Percentiles rank a stretch among this genome's conserved stretches.
Conservation (phyloP, 2,797 vertebrate genomes). For the Psittacula derbiana region DNA sequence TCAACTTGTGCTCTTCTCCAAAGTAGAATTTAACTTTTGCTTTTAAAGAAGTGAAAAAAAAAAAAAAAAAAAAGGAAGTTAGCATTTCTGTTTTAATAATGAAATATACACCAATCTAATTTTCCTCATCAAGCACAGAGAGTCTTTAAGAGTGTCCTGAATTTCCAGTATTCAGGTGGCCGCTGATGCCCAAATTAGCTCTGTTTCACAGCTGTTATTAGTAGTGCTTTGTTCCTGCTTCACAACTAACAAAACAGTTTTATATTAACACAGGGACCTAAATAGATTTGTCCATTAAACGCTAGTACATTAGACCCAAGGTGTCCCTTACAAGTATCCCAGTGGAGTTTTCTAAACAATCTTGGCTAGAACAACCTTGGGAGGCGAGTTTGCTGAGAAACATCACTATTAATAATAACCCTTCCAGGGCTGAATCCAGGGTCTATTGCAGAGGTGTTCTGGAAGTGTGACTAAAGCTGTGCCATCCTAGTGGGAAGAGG, state of each 20-base stretch:
- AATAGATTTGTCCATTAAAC: conserved; percentile 78
- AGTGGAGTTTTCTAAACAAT: conserved; percentile 73
- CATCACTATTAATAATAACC: conserved; percentile 23
- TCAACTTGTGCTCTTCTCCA: background rate
- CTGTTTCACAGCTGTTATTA: conserved; percentile 63
- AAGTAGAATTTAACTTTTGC: background rate
- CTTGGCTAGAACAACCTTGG: conserved; percentile 69
- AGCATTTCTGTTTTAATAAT: background rate
- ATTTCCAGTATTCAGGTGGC: conserved; percentile 44
- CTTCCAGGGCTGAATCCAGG: background rate
- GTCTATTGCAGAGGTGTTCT: background rate
- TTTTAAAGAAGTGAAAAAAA: background rate
- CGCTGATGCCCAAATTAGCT: conserved; percentile 36
- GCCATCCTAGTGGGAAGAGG: background rate
- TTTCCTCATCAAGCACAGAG: background rate
- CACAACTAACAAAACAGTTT: conserved; percentile 68
- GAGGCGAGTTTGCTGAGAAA: conserved; percentile 43
- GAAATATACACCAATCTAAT: background rate
- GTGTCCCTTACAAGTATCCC: conserved; percentile 75
- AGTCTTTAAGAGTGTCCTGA: background rate
- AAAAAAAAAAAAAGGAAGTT: background rate
- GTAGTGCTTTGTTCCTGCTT: conserved; percentile 58
- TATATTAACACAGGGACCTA: conserved; percentile 75
- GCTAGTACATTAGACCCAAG: conserved; percentile 78
- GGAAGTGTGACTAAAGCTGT: background rate